Percentiles rank a stretch among this genome's conserved stretches.
phyloP scores from a whole-genome alignment of 2,888 invertebrate genomes.

The Melitaea athalia region DNA sequence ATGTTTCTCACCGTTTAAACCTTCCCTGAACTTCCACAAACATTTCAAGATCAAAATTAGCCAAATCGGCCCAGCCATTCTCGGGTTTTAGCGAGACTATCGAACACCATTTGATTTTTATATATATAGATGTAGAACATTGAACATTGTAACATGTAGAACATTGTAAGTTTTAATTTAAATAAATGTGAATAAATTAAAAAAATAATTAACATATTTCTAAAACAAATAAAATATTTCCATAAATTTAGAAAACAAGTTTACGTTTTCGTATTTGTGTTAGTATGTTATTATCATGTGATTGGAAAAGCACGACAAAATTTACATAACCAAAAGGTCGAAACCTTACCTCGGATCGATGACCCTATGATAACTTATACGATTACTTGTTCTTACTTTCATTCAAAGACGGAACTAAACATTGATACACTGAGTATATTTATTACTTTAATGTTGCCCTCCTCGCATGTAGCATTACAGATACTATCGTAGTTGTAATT shows the following conservation, averaged over 20 bases:
- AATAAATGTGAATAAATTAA: too few relatives aligned
- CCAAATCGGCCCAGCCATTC: too few relatives aligned
- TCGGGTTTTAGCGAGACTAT: too few relatives aligned
- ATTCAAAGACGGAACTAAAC: background rate
- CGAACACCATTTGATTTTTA: too few relatives aligned
- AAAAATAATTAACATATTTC: background rate
- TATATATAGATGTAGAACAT: too few relatives aligned
- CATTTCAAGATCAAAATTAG: too few relatives aligned
- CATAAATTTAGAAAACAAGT: background rate
- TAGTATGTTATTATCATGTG: constrained; percentile 10
- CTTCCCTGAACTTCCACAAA: too few relatives aligned
- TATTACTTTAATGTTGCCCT: background rate
- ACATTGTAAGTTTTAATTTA: too few relatives aligned
- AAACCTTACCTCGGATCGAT: constrained; percentile 17
- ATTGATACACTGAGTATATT: background rate
- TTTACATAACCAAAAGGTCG: constrained; percentile 19
- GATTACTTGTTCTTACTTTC: background rate
- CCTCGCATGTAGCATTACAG: background rate
- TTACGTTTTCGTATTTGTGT: constrained; percentile 14
- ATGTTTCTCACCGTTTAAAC: too few relatives aligned
- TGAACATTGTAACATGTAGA: too few relatives aligned
- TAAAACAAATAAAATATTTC: background rate
- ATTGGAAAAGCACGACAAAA: constrained; percentile 20
- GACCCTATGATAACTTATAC: constrained; percentile 15
- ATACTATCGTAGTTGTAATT: too few relatives aligned